phyloP scores from a whole-genome alignment of 2,113 vertebrate genomes.

The Chaenocephalus aceratus region DNA sequence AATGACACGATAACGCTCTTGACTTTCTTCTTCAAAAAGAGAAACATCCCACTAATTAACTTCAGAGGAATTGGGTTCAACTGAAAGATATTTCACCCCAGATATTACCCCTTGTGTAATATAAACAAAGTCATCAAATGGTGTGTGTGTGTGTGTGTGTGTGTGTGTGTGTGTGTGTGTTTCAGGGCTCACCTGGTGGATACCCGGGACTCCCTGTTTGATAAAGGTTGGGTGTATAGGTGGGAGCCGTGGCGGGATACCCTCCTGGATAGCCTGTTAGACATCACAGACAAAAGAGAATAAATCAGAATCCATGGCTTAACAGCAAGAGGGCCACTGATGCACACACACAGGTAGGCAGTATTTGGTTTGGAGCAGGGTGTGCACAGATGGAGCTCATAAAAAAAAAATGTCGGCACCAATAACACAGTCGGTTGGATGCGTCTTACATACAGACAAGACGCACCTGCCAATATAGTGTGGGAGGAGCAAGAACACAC shows the following conservation, averaged over 20 bases:
- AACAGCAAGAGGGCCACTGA: slow-evolving; percentile 10
- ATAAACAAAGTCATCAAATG: slow-evolving; percentile 1
- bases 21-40: not conserved
- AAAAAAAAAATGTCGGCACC: slow-evolving; percentile 72
- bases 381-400: slow-evolving; percentile 80
- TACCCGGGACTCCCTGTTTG: slow-evolving; percentile 96
- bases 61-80: not conserved
- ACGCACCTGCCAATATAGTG: slow-evolving; percentile 68
- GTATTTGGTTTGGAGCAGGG: slow-evolving; percentile 61
- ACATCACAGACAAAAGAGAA: slow-evolving; percentile 49
- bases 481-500: slow-evolving; percentile 58
- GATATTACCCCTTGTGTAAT: not conserved
- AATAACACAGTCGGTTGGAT: slow-evolving; percentile 70
- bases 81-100: not conserved
- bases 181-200: slow-evolving; percentile 85
- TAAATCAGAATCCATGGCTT: slow-evolving; percentile 33
- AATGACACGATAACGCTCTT: not conserved
- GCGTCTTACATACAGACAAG: slow-evolving; percentile 49
- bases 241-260: slow-evolving; percentile 93
- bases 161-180: not conserved
- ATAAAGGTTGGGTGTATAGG: slow-evolving; percentile 97
- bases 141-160: not conserved
- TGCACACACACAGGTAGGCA: slow-evolving; percentile 21
- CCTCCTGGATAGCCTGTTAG: slow-evolving; percentile 93
- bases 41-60: slow-evolving; percentile 11